These are phyloP conservation scores for Mystacides longicornis DNA, from an alignment of 2,888 invertebrate genomes.

Conservation along the genomic window DNA sequence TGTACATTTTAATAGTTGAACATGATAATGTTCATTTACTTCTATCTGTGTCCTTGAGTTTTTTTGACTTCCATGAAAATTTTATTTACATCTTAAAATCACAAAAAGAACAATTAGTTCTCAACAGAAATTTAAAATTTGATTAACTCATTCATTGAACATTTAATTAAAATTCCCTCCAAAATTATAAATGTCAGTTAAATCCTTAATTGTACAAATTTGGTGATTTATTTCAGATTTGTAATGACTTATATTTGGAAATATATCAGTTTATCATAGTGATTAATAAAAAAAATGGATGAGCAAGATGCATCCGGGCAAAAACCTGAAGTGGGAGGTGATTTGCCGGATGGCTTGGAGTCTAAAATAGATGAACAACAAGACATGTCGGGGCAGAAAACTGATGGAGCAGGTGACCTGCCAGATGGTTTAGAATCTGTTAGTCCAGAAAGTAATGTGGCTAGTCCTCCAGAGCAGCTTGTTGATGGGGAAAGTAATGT, in stretches of 20 bases:
- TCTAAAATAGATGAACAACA: no score
- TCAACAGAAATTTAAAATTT: no score
- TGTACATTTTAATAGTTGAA: no score
- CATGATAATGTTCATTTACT: no score
- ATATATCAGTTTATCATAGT: conserved; percentile 9
- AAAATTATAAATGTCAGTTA: no score
- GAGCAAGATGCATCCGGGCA: conserved; percentile 17
- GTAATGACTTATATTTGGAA: conserved; percentile 16
- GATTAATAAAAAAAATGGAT: conserved; percentile 16
- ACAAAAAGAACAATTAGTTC: no score
- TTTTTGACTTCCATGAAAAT: no score
- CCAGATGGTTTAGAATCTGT: conserved; percentile 18
- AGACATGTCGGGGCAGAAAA: conserved; percentile 11
- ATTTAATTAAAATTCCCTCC: no score
- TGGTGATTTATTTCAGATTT: conserved; percentile 13
- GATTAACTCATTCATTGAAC: no score
- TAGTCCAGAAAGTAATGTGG: conserved; percentile 14
- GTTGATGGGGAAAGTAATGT: conserved; percentile 2
- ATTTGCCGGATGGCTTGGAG: conserved; percentile 18
- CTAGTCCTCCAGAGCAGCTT: conserved; percentile 6
- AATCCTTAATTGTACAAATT: no score
- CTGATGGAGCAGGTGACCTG: conserved; percentile 11
- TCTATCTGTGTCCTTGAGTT: no score
- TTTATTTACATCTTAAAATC: no score
- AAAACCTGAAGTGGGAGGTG: conserved; percentile 5